Evolutionary conservation across 2,113 vertebrate species (phyloP), one percentile per base, ranked within the genome.

Genomic region (Piaya cayana): DNA sequence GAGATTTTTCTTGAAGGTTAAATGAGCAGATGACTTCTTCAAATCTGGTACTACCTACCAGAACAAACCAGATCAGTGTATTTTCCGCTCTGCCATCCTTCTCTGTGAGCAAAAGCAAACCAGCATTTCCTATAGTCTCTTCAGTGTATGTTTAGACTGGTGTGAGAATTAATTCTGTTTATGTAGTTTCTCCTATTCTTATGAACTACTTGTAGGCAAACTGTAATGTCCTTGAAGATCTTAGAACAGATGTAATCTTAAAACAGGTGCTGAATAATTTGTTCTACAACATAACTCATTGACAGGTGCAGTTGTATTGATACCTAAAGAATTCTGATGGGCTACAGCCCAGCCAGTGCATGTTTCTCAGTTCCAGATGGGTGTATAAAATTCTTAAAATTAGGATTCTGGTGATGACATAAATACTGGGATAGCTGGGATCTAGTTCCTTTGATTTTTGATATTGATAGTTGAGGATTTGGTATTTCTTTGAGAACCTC

Each of bases 391-490:
- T 80, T 60, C 56, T 81, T 93, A 68, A 88, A 94, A 94, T 88
- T 64, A 93, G 64, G 69, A 86, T 92, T 95, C 86, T 79, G 64
- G 27, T 92, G 76, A 81, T 52, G 86, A 81, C 43, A 64, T 19
- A 90, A 93, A 79, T 53, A 86, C 43, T 93, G 68, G 52, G 34
- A 72, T 69, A 92, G 69, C 88, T 93, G 92, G 67, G 45, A 86
- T 72, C 81, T 75, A 72, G 68, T 84, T 93, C 72, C 69, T 88
- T 80, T 90, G 82, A 58, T 71, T 87, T 96, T 92, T 88, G 69
- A 9, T 93, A 90, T 94, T 96, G 88, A 88, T 95, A 96, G 82
- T 49, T 53, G 88, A 83, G 45, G 39, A 78, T 88, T 94, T 96
- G 82, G 37, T 65, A 56, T 86, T 83, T 83, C 27, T 88, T 86